phyloP scores from a whole-genome alignment of 2,113 vertebrate species.

The Eclectus roratus region DNA sequence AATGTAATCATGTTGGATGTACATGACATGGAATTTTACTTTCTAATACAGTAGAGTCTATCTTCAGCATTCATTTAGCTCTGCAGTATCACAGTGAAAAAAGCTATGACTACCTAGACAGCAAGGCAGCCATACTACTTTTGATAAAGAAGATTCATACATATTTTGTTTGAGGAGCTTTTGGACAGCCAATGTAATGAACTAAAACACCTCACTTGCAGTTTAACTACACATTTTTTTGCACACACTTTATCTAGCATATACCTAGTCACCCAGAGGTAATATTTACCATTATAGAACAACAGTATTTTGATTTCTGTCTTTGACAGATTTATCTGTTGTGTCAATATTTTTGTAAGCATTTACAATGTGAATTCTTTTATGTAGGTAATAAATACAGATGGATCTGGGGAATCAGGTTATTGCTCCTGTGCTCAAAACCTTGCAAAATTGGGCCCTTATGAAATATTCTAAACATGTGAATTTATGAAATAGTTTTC shows the following conservation, averaged over 20 bases:
- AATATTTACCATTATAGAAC: not conserved
- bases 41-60: not conserved
- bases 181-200: not conserved
- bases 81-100: not conserved
- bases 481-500: slow-evolving; percentile 24
- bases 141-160: not conserved
- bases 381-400: not conserved
- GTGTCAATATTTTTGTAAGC: not conserved
- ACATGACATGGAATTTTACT: not conserved
- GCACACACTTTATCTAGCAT: not conserved
- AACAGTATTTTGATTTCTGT: not conserved
- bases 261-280: not conserved
- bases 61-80: not conserved
- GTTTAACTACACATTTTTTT: not conserved
- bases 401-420: not conserved
- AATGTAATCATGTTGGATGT: not conserved
- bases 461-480: not conserved
- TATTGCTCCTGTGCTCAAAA: not conserved
- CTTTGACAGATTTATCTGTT: not conserved
- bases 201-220: not conserved
- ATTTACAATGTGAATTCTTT: not conserved
- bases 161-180: not conserved
- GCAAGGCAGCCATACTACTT: not conserved
- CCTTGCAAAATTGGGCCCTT: not conserved
- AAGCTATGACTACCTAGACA: not conserved